These are phyloP conservation scores for Hyperoodon ampullatus DNA, from an alignment of 2,113 vertebrate genomes.

Conservation along the genomic window DNA sequence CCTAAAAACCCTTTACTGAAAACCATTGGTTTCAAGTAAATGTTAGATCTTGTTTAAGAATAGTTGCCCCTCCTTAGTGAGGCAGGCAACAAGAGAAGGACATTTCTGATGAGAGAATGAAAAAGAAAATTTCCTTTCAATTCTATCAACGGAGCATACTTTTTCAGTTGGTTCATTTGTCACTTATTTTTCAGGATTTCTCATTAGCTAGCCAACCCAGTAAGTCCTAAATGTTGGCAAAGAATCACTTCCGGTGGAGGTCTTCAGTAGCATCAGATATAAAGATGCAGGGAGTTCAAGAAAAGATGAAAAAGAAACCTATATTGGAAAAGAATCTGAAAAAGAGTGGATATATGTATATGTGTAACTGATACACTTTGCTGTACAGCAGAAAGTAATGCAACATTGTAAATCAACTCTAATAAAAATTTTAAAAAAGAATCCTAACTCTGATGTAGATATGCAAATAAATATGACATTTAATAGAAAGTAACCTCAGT, in stretches of 20 bases:
- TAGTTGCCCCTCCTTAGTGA: slow-evolving; percentile 55
- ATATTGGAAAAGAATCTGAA: not conserved
- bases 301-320: slow-evolving; percentile 41
- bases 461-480: slow-evolving; percentile 13
- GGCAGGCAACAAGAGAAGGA: not conserved
- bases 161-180: not conserved
- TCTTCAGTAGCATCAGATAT: not conserved
- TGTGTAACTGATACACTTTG: not conserved
- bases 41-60: slow-evolving; percentile 67
- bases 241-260: not conserved
- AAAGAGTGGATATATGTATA: not conserved
- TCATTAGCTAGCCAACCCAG: not conserved
- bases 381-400: no score
- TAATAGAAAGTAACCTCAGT: slow-evolving; percentile 20
- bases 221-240: not conserved
- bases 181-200: slow-evolving; percentile 20
- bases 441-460: slow-evolving; percentile 27
- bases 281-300: not conserved
- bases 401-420: no score
- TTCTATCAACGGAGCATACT: not conserved
- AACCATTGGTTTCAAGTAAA: slow-evolving; percentile 73
- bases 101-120: not conserved
- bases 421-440: not conserved
- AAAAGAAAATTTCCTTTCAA: not conserved
- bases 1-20: slow-evolving; percentile 71